Base-by-base conservation (phyloP, 23 tunicate species). In the Phallusia fumigata region DNA sequence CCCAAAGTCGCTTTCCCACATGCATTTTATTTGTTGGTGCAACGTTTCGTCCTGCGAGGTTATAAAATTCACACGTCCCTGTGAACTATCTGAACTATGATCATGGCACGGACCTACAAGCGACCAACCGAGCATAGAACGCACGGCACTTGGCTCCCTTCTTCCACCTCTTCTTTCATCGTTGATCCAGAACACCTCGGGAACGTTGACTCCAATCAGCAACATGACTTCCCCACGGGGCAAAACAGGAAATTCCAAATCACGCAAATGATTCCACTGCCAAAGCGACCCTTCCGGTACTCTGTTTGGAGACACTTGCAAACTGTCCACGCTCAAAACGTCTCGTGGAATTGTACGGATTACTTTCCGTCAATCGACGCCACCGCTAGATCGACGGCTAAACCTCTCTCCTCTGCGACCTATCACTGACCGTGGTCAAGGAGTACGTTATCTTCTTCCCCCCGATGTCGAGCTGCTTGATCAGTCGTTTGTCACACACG, bases 151-250 rank as follows among this genome's bases (percentile, higher is more conserved):
- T 28, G 53, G 81, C 58, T 78, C 58, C 33, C 18, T 78, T 45
- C 58, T n/a, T 45, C 58, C 58, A 10, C 81, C 81, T 30, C 33
- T 40, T 22, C 53, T 8, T 31, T 28, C 22, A 45, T 45, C 58
- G 6, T 40, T 28, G 6, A 40, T 45, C 53, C 81, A 40, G 33
- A 40, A 34, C 35, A 34, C 81, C 58, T 78, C 53, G 35, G 81
- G 81, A 30, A 78, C 81, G 58, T 78, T 34, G 12, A 26, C 36
- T 28, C 81, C 81, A 78, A 78, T 78, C 81, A 78, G 58, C 58
- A 78, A 30, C 58, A 34, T 45, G 58, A 78, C 81, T 45, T 40
- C 28, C 58, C 58, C 81, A 78, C 11, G 33, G 36, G 53, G 33
- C 81, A 78, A 30, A 5, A 31, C 44, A 40, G 81, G 53, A 45